Base-by-base conservation (phyloP, 2,797 vertebrate species). In the Eutrigla gurnardus region DNA sequence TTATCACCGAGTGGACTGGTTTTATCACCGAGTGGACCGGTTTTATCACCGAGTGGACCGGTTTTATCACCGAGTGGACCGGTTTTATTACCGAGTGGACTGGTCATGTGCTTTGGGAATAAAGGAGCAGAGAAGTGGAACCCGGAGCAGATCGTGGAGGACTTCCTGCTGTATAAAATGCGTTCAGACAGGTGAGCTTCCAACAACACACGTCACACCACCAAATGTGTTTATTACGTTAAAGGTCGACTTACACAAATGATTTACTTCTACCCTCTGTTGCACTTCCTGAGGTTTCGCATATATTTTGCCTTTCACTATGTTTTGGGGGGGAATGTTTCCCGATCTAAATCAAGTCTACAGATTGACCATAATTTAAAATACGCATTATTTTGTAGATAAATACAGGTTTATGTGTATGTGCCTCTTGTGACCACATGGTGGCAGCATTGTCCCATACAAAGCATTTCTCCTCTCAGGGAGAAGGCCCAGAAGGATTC, bases 391-490 rank as follows among this genome's bases (percentile, higher is more conserved):
- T 25, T 25, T 25, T 25, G 25, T 13, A 35, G 66, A 42, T 47
- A 15, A 40, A 64, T 25, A 37, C 0, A 39, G 35, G 4, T 6
- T 0, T 82, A 43, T 33, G 5, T 52, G 43, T 17, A 13, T 46
- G 6, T 70, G 14, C 40, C 11, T 0, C 6, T 60, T 2, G 57
- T 61, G 32, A 13, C 79, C 90, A 87, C 85, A 74, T 0, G 87
- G 62, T 75, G 88, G 84, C 0, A 76, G 52, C 50, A 70, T 76
- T 85, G 80, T 33, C 33, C 7, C 18, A 6, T 14, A 32, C 1
- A 72, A 74, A 52, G 25, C 25, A 25, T 25, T 25, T 25, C 42
- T 18, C 10, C 1, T 18, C 5, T 11, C 7, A 43, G 13, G 32
- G 53, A 64, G 4, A 40, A 50, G 50, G 43, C 63, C 50, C 63